These are phyloP conservation scores for Frankliniella intonsa DNA, from an alignment of 2,888 invertebrate genomes.

Conservation along the genomic window DNA sequence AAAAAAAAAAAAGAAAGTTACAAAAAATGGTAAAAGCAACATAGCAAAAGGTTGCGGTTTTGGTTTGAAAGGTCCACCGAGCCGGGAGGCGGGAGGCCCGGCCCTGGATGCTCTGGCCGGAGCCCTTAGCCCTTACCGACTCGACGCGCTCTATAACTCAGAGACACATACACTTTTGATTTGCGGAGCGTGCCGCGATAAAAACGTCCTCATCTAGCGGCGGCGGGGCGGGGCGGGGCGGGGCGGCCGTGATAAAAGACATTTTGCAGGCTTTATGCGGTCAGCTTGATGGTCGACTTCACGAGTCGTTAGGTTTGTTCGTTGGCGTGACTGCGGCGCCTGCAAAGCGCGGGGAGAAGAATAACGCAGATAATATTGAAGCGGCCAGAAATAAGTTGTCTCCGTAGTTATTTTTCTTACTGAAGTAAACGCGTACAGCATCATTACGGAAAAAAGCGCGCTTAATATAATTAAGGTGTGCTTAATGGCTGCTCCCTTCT, in stretches of 20 bases:
- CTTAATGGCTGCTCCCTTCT: too few relatives aligned
- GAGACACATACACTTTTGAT: not conserved
- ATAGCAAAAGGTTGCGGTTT: not conserved
- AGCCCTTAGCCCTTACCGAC: not conserved
- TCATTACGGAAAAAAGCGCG: not conserved
- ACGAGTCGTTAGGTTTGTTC: not conserved
- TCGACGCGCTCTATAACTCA: not conserved
- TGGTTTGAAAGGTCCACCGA: not conserved
- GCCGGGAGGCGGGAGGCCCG: not conserved
- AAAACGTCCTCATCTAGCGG: not conserved
- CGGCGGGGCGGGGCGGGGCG: not conserved
- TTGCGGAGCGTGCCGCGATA: conserved; percentile 10
- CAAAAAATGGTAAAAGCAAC: not conserved
- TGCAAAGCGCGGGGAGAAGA: too few relatives aligned
- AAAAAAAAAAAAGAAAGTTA: not conserved
- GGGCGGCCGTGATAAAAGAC: not conserved
- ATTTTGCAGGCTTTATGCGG: not conserved
- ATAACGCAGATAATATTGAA: not conserved
- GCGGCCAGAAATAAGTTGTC: not conserved
- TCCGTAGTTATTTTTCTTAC: not conserved
- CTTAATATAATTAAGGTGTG: too few relatives aligned
- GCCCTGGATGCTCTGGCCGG: not conserved
- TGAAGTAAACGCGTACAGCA: not conserved
- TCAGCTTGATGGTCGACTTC: conserved; percentile 7
- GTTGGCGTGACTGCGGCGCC: not conserved